Evolutionary conservation across 1,140 invertebrate genomes (phyloP).

Genomic region (Caerostris extrusa): DNA sequence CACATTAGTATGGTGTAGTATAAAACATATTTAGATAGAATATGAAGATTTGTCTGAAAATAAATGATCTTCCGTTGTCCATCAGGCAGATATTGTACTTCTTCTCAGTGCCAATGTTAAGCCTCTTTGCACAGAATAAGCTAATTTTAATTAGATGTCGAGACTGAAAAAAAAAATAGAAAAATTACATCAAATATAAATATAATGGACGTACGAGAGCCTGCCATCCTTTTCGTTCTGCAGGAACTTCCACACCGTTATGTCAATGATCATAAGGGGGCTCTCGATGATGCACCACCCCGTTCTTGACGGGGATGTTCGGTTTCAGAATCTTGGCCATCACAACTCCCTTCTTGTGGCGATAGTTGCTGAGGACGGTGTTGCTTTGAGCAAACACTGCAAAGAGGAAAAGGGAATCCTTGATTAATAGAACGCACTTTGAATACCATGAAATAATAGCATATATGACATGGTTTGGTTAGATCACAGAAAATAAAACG

Average conservation of each 20-base stretch:
- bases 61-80: too few relatives aligned
- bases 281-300: slow-evolving; percentile 94
- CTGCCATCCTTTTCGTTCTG: slow-evolving; percentile 92
- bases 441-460: neutral
- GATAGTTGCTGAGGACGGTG: slow-evolving; percentile 88
- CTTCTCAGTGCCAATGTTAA: too few relatives aligned
- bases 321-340: slow-evolving; percentile 91
- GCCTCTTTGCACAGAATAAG: too few relatives aligned
- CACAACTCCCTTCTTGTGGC: slow-evolving; percentile 90
- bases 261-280: slow-evolving; percentile 94
- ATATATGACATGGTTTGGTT: too few relatives aligned
- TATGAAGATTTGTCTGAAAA: too few relatives aligned
- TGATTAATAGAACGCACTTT: neutral
- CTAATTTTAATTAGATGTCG: too few relatives aligned
- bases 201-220: slow-evolving; percentile 81
- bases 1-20: too few relatives aligned
- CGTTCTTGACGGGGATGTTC: slow-evolving; percentile 96
- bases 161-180: neutral
- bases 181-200: neutral
- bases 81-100: too few relatives aligned
- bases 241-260: slow-evolving; percentile 90
- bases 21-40: too few relatives aligned
- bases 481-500: too few relatives aligned
- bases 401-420: slow-evolving; percentile 42
- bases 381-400: slow-evolving; percentile 93